phyloP scores from a whole-genome alignment of 2,797 vertebrate genomes.

The Crenichthys baileyi region DNA sequence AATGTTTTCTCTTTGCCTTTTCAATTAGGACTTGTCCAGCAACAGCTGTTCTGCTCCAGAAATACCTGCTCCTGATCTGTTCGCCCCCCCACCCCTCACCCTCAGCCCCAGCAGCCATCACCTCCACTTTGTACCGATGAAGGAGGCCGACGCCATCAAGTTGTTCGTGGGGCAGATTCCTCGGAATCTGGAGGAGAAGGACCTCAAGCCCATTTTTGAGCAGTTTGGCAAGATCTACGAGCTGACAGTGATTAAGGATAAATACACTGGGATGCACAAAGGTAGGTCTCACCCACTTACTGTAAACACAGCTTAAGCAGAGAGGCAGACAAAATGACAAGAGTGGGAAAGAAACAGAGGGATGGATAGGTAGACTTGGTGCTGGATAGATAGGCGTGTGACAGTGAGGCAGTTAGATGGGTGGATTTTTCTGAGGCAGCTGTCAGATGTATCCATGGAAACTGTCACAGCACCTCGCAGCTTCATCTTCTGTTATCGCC shows the following conservation, averaged over 20 bases:
- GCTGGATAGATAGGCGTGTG: slow-evolving; percentile 27
- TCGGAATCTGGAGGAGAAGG: slow-evolving; percentile 86
- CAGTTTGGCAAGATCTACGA: slow-evolving; percentile 87
- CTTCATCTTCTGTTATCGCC: slow-evolving; percentile 50
- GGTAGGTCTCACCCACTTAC: slow-evolving; percentile 66
- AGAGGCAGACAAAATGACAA: slow-evolving; percentile 11
- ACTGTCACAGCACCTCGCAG: slow-evolving; percentile 69
- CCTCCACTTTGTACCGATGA: slow-evolving; percentile 77
- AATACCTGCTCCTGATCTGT: slow-evolving; percentile 62
- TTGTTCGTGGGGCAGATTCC: slow-evolving; percentile 86
- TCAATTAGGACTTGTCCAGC: slow-evolving; percentile 36
- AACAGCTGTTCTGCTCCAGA: slow-evolving; percentile 55
- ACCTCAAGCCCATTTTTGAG: slow-evolving; percentile 85
- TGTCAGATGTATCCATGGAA: slow-evolving; percentile 75
- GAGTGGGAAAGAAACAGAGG: slow-evolving; percentile 1
- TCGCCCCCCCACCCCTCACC: slow-evolving; percentile 20
- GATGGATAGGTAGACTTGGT: slow-evolving; percentile 10
- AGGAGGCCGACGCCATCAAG: slow-evolving; percentile 87
- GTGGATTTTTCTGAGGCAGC: slow-evolving; percentile 45
- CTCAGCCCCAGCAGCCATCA: slow-evolving; percentile 54
- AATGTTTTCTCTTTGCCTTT: slow-evolving; percentile 26
- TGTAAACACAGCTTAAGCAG: slow-evolving; percentile 36
- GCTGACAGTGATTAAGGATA: slow-evolving; percentile 87
- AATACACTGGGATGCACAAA: slow-evolving; percentile 89
- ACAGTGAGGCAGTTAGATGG: slow-evolving; percentile 46